Conservation (phyloP, 2,797 vertebrate species). For the Microcaecilia unicolor region DNA sequence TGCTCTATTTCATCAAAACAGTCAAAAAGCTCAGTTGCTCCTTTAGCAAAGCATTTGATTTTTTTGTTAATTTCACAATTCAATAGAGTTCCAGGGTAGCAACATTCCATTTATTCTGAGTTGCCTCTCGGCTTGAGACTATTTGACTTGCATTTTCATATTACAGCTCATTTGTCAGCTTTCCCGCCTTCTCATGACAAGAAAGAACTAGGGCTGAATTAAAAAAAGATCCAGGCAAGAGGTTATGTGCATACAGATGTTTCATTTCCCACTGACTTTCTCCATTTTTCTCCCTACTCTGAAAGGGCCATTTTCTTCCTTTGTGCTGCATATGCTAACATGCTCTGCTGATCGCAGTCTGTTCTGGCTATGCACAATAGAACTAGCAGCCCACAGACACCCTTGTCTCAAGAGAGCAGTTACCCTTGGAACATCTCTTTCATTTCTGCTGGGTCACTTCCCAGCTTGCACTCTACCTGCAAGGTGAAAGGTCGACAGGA, state of each 20-base stretch:
- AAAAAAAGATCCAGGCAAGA: neutral
- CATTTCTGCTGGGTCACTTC: no score
- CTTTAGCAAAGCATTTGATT: conserved; percentile 4
- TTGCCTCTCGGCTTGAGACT: conserved; percentile 11
- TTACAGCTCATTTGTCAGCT: conserved; percentile 6
- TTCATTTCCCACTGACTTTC: neutral
- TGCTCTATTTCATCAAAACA: conserved; percentile 2
- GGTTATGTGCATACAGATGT: conserved; percentile 7
- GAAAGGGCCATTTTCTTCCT: neutral
- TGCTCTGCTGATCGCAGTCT: no score
- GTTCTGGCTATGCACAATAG: no score
- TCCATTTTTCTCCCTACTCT: neutral
- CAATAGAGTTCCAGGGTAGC: neutral
- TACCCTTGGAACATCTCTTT: no score
- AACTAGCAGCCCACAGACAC: no score
- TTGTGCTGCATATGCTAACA: no score
- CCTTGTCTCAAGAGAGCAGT: no score
- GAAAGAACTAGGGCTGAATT: conserved; percentile 12
- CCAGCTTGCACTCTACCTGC: no score
- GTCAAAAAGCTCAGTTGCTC: neutral
- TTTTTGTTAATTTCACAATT: conserved; percentile 8
- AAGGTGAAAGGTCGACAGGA: no score
- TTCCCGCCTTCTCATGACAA: conserved; percentile 6
- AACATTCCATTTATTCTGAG: conserved; percentile 18
- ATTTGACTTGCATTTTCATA: conserved; percentile 18